A percentile compares a stretch with the other conserved stretches of the same genome.
Conservation (phyloP, 2,797 vertebrate species). For the Hippocampus kuda region DNA sequence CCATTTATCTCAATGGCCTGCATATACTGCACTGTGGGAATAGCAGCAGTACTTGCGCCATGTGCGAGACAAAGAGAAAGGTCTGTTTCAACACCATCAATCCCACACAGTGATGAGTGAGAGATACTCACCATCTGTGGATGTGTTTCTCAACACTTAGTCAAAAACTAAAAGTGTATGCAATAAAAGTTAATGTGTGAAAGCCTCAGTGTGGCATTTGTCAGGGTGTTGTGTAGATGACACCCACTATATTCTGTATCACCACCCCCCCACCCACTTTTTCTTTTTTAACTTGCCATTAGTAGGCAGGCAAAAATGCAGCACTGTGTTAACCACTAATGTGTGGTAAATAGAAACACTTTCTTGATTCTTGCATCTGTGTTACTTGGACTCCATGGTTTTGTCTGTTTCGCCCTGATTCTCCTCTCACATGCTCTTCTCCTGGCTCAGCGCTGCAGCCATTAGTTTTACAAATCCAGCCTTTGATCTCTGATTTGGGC, state of each 20-base stretch:
- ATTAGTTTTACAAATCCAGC: slow-evolving; percentile 99
- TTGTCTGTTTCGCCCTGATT: slow-evolving; percentile 48
- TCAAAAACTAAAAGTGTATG: slow-evolving; percentile 55
- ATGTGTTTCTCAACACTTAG: slow-evolving; percentile 61
- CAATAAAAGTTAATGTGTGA: slow-evolving; percentile 60
- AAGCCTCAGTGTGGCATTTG: slow-evolving; percentile 50
- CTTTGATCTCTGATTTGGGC: slow-evolving; percentile 96
- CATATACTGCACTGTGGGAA: slow-evolving; percentile 52
- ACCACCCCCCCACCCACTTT: slow-evolving; percentile 14
- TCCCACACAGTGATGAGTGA: slow-evolving; percentile 62
- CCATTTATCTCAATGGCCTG: slow-evolving; percentile 62
- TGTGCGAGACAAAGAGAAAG: slow-evolving; percentile 69
- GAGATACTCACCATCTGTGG: slow-evolving; percentile 67
- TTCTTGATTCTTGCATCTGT: slow-evolving; percentile 20
- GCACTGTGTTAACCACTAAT: slow-evolving; percentile 37
- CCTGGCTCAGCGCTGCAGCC: slow-evolving; percentile 87
- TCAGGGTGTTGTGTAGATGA: slow-evolving; percentile 50
- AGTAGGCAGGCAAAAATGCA: slow-evolving; percentile 21
- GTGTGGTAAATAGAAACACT: slow-evolving; percentile 3
- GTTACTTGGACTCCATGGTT: slow-evolving; percentile 40
- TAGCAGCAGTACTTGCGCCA: slow-evolving; percentile 58
- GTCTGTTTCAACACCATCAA: slow-evolving; percentile 66
- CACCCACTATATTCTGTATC: slow-evolving; percentile 43
- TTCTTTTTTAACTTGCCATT: slow-evolving; percentile 31
- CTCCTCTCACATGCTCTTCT: slow-evolving; percentile 46